Evolutionary conservation across 1,140 invertebrate species (phyloP).

Genomic region (Amphibalanus amphitrite): DNA sequence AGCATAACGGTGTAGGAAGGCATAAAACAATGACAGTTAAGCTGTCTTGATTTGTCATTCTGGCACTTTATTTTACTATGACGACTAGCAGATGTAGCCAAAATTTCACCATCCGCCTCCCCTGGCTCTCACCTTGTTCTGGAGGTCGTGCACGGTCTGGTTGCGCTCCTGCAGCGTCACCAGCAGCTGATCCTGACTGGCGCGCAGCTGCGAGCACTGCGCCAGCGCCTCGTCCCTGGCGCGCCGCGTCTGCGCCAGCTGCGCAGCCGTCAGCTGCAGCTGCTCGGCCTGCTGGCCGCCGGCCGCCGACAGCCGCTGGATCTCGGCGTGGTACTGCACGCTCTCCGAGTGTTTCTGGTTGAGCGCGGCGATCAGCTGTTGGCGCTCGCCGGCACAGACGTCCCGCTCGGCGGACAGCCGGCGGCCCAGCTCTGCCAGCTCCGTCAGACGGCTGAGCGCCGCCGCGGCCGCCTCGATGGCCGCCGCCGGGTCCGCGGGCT

Average conservation of each 20-base stretch:
- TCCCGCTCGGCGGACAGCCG: slow-evolving; percentile 1
- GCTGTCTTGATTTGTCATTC: too few relatives aligned
- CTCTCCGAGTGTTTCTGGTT: slow-evolving; percentile 67
- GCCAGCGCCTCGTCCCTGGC: neutral
- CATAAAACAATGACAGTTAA: too few relatives aligned
- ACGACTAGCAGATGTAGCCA: too few relatives aligned
- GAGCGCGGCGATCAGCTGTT: slow-evolving; percentile 51
- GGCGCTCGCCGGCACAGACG: slow-evolving; percentile 37
- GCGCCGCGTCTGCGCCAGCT: neutral
- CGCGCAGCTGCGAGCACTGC: neutral
- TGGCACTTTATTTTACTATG: too few relatives aligned
- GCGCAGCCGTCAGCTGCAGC: neutral
- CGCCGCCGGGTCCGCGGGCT: too few relatives aligned
- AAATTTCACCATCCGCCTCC: too few relatives aligned
- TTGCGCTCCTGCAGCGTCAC: neutral
- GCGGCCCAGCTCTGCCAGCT: neutral
- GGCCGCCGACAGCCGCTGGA: slow-evolving; percentile 46
- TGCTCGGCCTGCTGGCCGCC: slow-evolving; percentile 26
- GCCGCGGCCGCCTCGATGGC: neutral
- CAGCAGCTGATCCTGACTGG: neutral
- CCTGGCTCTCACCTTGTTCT: neutral
- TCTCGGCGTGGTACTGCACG: slow-evolving; percentile 59
- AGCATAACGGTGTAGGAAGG: too few relatives aligned
- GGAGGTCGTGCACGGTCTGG: neutral
- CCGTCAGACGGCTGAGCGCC: neutral